Percentiles rank a stretch among this genome's conserved stretches.
Conservation (phyloP, 2,113 vertebrate species). For the Pollachius pollachius region DNA sequence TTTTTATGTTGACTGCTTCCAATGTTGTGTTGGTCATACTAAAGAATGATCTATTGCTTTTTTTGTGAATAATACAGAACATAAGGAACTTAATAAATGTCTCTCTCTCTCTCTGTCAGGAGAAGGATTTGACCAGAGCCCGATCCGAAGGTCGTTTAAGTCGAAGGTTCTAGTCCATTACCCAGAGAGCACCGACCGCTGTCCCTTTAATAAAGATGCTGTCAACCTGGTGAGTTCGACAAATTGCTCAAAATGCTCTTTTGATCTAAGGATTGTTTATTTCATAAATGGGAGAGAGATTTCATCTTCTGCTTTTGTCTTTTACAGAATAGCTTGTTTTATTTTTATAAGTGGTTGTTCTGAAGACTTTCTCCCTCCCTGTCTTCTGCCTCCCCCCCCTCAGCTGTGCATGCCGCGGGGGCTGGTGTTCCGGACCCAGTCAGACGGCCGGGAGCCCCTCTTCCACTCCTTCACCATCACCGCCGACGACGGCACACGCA, state of each 20-base stretch:
- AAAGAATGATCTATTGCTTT: too few species aligned
- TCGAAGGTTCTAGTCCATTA: constrained; percentile 95
- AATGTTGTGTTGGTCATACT: too few species aligned
- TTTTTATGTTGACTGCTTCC: too few species aligned
- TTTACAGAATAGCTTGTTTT: background rate
- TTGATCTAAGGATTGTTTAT: background rate
- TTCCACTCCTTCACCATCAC: constrained; percentile 94
- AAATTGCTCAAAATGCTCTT: background rate
- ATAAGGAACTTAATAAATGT: too few species aligned
- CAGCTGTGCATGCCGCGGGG: constrained; percentile 98
- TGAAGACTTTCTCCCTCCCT: background rate
- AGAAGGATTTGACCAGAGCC: constrained; percentile 96
- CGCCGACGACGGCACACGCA: constrained; percentile 87
- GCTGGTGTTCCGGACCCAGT: constrained; percentile 90
- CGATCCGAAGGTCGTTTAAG: constrained; percentile 92
- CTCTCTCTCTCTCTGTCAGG: constrained; percentile 68
- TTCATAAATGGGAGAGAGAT: background rate
- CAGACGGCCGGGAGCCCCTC: constrained; percentile 80
- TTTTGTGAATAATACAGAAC: too few species aligned
- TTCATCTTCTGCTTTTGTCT: background rate
- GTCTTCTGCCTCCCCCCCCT: background rate
- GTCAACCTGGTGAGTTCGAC: constrained; percentile 89
- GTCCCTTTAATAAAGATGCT: constrained; percentile 92
- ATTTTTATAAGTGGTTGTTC: background rate
- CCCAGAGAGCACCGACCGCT: constrained; percentile 92